Conservation (phyloP, 2,888 invertebrate species). For the Anthrax anthrax region DNA sequence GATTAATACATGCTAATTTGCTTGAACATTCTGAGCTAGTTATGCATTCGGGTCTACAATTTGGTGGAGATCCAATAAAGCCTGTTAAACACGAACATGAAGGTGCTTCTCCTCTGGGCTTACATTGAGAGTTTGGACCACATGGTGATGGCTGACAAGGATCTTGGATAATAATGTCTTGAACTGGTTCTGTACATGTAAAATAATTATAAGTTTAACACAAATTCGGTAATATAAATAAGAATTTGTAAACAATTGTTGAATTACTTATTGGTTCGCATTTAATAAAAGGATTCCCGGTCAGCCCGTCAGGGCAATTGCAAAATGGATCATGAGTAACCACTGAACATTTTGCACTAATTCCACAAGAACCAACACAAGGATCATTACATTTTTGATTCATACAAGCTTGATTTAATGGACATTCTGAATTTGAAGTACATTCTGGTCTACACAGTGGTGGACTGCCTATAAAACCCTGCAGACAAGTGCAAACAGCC, state of each 20-base stretch:
- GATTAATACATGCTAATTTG: conserved; percentile 56
- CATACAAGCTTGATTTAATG: conserved; percentile 55
- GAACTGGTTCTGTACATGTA: conserved; percentile 37
- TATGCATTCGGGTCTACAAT: conserved; percentile 67
- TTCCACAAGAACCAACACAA: conserved; percentile 70
- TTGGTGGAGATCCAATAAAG: conserved; percentile 55
- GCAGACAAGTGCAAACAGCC: conserved; percentile 55
- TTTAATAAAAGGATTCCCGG: conserved; percentile 62
- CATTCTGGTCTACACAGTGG: conserved; percentile 69
- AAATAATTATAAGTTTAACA: neutral
- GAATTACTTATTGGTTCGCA: conserved; percentile 42
- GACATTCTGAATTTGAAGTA: conserved; percentile 58
- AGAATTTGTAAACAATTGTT: neutral
- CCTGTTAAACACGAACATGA: conserved; percentile 59
- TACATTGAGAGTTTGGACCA: conserved; percentile 63
- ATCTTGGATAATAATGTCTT: conserved; percentile 37
- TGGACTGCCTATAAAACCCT: conserved; percentile 57
- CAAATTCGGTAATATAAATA: neutral
- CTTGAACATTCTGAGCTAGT: conserved; percentile 59
- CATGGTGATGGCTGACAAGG: conserved; percentile 70
- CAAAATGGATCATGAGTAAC: conserved; percentile 71
- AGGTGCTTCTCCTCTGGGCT: conserved; percentile 48
- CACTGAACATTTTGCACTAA: conserved; percentile 58
- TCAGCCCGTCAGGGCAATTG: conserved; percentile 49
- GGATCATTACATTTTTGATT: conserved; percentile 70